phyloP scores from a whole-genome alignment of 2,888 invertebrate genomes.

The Nomada lathburiana region DNA sequence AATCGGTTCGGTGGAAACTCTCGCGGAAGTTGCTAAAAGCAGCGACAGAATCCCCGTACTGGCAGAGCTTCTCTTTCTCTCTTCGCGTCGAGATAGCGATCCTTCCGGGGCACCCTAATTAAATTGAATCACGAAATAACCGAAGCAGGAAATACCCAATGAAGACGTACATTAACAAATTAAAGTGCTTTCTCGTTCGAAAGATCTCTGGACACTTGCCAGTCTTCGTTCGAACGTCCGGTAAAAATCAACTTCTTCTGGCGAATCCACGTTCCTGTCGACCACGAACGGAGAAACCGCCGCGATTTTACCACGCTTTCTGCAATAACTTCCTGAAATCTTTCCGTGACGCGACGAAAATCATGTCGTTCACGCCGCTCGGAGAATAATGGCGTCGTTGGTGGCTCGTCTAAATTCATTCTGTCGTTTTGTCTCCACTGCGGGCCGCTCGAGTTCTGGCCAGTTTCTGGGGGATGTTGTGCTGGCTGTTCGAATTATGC shows the following conservation, averaged over 20 bases:
- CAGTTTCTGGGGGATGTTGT: slow-evolving; percentile 53
- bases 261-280: slow-evolving; percentile 20
- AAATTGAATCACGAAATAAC: slow-evolving; percentile 80
- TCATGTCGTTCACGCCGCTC: not conserved
- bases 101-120: slow-evolving; percentile 77
- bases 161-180: slow-evolving; percentile 81
- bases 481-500: slow-evolving; percentile 44
- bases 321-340: not conserved
- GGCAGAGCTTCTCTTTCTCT: slow-evolving; percentile 23
- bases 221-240: slow-evolving; percentile 66
- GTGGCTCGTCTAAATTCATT: slow-evolving; percentile 20
- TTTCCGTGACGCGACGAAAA: not conserved
- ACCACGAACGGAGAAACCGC: not conserved
- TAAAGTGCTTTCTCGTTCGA: slow-evolving; percentile 77
- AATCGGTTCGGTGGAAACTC: slow-evolving; percentile 46
- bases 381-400: no score
- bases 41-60: slow-evolving; percentile 1
- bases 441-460: slow-evolving; percentile 25
- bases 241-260: slow-evolving; percentile 41
- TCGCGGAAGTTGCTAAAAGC: slow-evolving; percentile 55
- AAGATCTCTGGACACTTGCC: slow-evolving; percentile 77
- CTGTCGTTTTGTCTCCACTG: not conserved
- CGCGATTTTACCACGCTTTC: slow-evolving; percentile 6
- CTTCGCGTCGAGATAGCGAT: slow-evolving; percentile 67
- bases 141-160: slow-evolving; percentile 80